Base-by-base conservation (phyloP, 2,113 vertebrate species). In the Apaloderma vittatum region DNA sequence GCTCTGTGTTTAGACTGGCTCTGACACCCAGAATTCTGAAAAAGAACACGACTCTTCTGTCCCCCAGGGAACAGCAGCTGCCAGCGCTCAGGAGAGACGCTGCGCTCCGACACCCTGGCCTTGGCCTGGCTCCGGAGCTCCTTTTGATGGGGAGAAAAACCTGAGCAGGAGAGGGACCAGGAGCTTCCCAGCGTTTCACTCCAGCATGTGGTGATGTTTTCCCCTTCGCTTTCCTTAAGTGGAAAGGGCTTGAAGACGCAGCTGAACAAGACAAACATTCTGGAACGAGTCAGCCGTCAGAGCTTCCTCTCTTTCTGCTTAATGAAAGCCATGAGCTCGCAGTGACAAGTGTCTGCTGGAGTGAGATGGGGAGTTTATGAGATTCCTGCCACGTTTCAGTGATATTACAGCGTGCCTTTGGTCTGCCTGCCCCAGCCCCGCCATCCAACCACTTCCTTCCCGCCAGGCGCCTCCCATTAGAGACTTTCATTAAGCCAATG, bases 381-480 rank as follows among this genome's bases (percentile, higher is more conserved):
- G 98, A 98, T 97, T 98, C 95, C 97, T 96, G 98, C 98, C 98
- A 98, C 88, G 80, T 98, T 98, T 88, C 95, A 70, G 70, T 68
- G 98, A 36, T 32, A 71, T 59, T 52, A 54, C 91, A 58, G 76
- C 37, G 3, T 62, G 80, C 87, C 75, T 79, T 40, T 26, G 85
- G 79, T 82, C 95, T 73, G 93, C 70, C 81, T 48, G 15, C 55
- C 75, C 58, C 86, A 34, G 83, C 88, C 82, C 81, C 8, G 92
- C 97, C 95, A 97, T 94, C 97, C 96, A 97, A 98, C 98, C 98
- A 97, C 99, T 98, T 98, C 99, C 99, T 98, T 97, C 97, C 97
- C 96, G 75, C 90, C 87, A 61, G 94, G 83, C 26, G 9, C 92
- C 48, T 61, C 92, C 95, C 63, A 70, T 49, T 37, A 92, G 78